Percentiles rank a stretch among this genome's conserved stretches.
Conservation (phyloP, 2,888 invertebrate species). For the Clanis bilineata region DNA sequence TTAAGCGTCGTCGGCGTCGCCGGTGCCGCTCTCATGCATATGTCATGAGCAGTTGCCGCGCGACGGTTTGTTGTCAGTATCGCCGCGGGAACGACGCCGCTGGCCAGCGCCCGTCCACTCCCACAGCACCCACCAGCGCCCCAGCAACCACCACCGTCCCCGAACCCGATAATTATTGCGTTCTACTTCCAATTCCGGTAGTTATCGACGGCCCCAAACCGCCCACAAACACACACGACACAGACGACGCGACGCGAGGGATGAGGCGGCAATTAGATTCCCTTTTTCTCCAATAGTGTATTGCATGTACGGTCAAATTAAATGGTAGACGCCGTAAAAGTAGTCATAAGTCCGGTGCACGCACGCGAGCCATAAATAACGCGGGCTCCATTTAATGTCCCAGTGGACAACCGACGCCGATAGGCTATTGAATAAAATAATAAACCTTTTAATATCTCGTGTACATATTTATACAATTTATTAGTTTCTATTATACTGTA, state of each 20-base stretch:
- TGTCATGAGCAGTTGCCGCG: slow-evolving; percentile 80
- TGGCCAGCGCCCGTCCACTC: slow-evolving; percentile 44
- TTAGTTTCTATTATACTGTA: neutral
- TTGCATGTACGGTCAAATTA: slow-evolving; percentile 73
- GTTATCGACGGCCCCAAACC: slow-evolving; percentile 57
- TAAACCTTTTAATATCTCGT: slow-evolving; percentile 29
- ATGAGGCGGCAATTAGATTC: slow-evolving; percentile 76
- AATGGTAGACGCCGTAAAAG: slow-evolving; percentile 70
- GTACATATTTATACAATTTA: neutral
- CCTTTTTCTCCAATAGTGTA: slow-evolving; percentile 60
- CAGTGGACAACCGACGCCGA: slow-evolving; percentile 40
- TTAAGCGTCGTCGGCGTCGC: slow-evolving; percentile 63
- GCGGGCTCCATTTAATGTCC: slow-evolving; percentile 54
- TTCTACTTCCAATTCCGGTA: slow-evolving; percentile 73
- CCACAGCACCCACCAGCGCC: slow-evolving; percentile 33
- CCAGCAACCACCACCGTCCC: slow-evolving; percentile 23
- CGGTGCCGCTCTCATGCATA: slow-evolving; percentile 77
- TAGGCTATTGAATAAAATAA: slow-evolving; percentile 53
- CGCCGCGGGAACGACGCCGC: slow-evolving; percentile 64
- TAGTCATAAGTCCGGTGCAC: slow-evolving; percentile 56
- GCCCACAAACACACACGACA: slow-evolving; percentile 35
- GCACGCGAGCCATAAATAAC: slow-evolving; percentile 68
- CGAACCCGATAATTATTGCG: slow-evolving; percentile 75
- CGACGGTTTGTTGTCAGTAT: slow-evolving; percentile 80
- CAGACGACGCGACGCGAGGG: slow-evolving; percentile 52